phyloP scores from a whole-genome alignment of 2,888 invertebrate species.

The Hydroisotoma schaefferi region DNA sequence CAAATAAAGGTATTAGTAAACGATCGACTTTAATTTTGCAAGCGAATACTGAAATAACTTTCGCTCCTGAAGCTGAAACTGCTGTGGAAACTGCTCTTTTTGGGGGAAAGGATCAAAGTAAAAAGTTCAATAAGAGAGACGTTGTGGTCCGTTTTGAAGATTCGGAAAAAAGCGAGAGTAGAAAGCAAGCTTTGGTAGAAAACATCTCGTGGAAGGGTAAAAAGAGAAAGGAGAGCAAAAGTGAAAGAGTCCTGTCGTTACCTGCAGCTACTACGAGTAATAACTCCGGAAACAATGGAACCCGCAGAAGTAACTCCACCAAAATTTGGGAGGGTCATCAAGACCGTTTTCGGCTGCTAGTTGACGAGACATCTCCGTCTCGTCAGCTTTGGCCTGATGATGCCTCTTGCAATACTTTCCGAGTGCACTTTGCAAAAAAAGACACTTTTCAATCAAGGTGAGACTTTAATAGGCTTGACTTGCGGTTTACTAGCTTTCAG shows the following conservation, averaged over 20 bases:
- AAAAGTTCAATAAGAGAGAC: not conserved
- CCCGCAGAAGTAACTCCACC: constrained; percentile 48
- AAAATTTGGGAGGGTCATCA: constrained; percentile 47
- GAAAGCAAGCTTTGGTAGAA: not conserved
- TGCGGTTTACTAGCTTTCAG: constrained; percentile 1
- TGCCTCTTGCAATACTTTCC: constrained; percentile 46
- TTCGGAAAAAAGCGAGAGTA: too few species aligned
- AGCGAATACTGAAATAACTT: too few species aligned
- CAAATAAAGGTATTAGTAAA: not conserved
- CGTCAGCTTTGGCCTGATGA: constrained; percentile 48
- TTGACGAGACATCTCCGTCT: constrained; percentile 15
- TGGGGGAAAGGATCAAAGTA: not conserved
- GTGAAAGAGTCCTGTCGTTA: not conserved
- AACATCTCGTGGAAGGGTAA: not conserved
- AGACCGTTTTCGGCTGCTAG: constrained; percentile 28
- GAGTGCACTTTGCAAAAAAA: constrained; percentile 48
- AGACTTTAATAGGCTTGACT: too few species aligned
- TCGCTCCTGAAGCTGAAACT: too few species aligned
- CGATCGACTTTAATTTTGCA: too few species aligned
- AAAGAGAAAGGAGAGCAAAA: not conserved
- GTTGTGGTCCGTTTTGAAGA: too few species aligned
- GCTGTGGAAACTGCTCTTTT: not conserved
- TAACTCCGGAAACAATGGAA: constrained; percentile 17
- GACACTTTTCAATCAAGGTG: constrained; percentile 48
- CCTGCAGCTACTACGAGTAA: not conserved